A percentile compares a stretch with the other conserved stretches of the same genome.
phyloP scores from a whole-genome alignment of 2,113 vertebrate genomes.

The Nibea coibor region DNA sequence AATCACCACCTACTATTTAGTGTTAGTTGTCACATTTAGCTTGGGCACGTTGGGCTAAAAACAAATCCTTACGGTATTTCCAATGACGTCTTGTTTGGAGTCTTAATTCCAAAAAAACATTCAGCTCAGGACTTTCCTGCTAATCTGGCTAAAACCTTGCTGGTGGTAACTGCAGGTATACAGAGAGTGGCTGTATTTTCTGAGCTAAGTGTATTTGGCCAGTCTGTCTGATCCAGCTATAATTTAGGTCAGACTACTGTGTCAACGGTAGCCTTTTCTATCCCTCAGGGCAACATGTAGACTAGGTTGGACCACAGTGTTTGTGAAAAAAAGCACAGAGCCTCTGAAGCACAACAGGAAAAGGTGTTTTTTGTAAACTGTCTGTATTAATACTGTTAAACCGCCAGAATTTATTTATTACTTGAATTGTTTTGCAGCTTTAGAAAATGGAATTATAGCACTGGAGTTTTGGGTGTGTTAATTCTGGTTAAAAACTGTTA shows the following conservation, averaged over 20 bases:
- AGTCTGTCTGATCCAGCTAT: constrained; percentile 46
- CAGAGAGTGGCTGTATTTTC: constrained; percentile 30
- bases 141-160: constrained; percentile 34
- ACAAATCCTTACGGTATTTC: constrained; percentile 5
- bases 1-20: neutral
- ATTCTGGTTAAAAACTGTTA: neutral
- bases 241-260: constrained; percentile 71
- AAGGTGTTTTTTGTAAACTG: neutral
- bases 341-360: neutral
- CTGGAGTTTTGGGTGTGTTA: too few species aligned
- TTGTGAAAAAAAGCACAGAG: neutral
- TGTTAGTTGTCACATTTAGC: neutral
- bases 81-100: neutral
- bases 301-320: constrained; percentile 15
- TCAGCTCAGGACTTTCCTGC: neutral
- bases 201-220: constrained; percentile 36
- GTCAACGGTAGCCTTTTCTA: constrained; percentile 39
- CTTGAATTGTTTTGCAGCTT: constrained; percentile 1
- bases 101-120: constrained; percentile 24
- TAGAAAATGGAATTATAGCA: neutral
- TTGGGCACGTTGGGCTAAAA: neutral
- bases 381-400: neutral
- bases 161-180: constrained; percentile 18
- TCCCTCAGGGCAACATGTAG: constrained; percentile 17
- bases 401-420: neutral